These are phyloP conservation scores for Charina bottae DNA, from an alignment of 2,113 vertebrate species.

Conservation along the genomic window DNA sequence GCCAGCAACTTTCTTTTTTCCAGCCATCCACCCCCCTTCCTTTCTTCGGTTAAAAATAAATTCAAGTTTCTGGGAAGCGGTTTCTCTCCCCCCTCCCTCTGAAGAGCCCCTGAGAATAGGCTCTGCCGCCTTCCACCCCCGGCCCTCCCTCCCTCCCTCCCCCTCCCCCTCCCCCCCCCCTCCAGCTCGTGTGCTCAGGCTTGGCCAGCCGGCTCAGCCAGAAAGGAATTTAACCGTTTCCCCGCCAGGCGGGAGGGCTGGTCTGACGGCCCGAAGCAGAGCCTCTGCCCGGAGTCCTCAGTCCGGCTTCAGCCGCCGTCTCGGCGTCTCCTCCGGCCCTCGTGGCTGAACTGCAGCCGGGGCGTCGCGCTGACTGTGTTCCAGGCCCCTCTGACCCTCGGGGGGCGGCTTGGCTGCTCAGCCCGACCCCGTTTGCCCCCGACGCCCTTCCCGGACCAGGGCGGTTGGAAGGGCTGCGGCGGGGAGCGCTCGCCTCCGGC, in stretches of 20 bases:
- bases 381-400: too few relatives aligned
- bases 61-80: slow-evolving; percentile 63
- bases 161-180: slow-evolving; percentile 18
- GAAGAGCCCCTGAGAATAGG: slow-evolving; percentile 66
- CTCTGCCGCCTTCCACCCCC: slow-evolving; percentile 51
- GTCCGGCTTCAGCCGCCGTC: neutral
- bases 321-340: too few relatives aligned
- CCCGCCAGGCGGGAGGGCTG: neutral
- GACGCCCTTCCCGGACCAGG: neutral
- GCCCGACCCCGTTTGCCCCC: neutral
- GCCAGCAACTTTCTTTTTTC: slow-evolving; percentile 48
- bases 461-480: neutral
- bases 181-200: slow-evolving; percentile 17
- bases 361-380: too few relatives aligned
- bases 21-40: slow-evolving; percentile 12
- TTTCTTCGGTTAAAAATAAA: slow-evolving; percentile 51
- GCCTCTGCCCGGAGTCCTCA: neutral
- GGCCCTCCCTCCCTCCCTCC: slow-evolving; percentile 65
- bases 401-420: neutral
- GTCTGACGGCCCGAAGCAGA: neutral
- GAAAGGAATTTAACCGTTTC: neutral
- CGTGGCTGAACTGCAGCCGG: neutral
- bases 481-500: neutral
- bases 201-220: neutral
- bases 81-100: slow-evolving; percentile 69